Percentiles rank a stretch among this genome's conserved stretches.
Evolutionary conservation across 1,140 invertebrate genomes (phyloP).

Genomic region (Triops longicaudatus): DNA sequence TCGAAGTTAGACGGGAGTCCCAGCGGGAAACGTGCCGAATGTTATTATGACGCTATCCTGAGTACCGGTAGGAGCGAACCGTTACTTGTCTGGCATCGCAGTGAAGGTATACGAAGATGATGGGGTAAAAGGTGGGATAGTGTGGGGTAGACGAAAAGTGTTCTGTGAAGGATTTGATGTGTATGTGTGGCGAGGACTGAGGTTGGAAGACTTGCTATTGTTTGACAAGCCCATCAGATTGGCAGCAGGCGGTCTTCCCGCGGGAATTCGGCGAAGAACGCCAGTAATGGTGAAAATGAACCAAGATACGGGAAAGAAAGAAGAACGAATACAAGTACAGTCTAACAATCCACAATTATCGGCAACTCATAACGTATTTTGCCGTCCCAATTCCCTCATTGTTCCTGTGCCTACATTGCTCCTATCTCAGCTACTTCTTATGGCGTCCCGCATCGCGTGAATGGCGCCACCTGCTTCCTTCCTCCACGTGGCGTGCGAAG

Average conservation of each 20-base stretch:
- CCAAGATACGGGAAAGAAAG: neutral
- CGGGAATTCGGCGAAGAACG: neutral
- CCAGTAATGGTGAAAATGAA: neutral
- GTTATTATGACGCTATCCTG: conserved; percentile 1
- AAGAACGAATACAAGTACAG: neutral
- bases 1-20: neutral
- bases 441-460: too few species aligned
- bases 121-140: neutral
- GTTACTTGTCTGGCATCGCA: neutral
- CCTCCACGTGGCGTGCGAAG: too few species aligned
- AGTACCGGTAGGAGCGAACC: too few species aligned
- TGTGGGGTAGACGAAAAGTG: neutral
- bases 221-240: neutral
- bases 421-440: too few species aligned
- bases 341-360: neutral
- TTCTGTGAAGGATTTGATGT: neutral
- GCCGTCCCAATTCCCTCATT: neutral
- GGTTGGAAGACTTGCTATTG: neutral
- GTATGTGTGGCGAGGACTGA: neutral
- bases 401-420: too few species aligned
- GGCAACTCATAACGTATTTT: neutral
- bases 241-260: conserved; percentile 4
- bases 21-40: conserved; percentile 13
- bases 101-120: neutral
- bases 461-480: too few species aligned